Percentiles rank a stretch among this genome's conserved stretches.
These are phyloP conservation scores for Corydoras sp. DNA, from an alignment of 2,113 vertebrate species.

Conservation along the genomic window DNA sequence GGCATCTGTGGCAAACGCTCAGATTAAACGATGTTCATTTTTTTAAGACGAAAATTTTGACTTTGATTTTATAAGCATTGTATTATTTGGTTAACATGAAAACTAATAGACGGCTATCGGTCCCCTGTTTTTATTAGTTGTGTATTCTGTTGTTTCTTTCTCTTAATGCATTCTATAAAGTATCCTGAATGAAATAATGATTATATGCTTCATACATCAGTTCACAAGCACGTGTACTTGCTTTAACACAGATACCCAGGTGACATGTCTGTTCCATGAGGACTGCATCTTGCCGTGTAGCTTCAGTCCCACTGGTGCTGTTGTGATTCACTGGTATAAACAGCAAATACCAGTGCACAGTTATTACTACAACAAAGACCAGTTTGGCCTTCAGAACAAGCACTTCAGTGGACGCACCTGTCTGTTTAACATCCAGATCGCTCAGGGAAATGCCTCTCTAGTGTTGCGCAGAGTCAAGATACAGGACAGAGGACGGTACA, in stretches of 20 bases:
- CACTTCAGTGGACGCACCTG: constrained; percentile 65
- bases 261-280: constrained; percentile 66
- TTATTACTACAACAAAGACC: constrained; percentile 70
- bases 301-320: constrained; percentile 59
- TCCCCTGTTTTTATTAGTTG: no score
- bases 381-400: constrained; percentile 60
- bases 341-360: constrained; percentile 66
- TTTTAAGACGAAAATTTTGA: no score
- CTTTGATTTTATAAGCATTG: no score
- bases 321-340: constrained; percentile 78
- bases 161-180: no score
- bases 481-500: constrained; percentile 66
- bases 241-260: constrained; percentile 48
- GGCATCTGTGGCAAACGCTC: no score
- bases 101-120: no score
- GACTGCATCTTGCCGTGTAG: constrained; percentile 71
- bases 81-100: no score
- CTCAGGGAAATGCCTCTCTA: constrained; percentile 72
- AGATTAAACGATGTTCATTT: no score
- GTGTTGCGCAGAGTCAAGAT: constrained; percentile 64
- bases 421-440: constrained; percentile 66
- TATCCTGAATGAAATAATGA: no score
- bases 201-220: no score
- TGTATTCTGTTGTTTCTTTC: no score
- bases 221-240: neutral